These are phyloP conservation scores for Drosophila histrio DNA, from an alignment of 2,888 invertebrate species.

Conservation along the genomic window DNA sequence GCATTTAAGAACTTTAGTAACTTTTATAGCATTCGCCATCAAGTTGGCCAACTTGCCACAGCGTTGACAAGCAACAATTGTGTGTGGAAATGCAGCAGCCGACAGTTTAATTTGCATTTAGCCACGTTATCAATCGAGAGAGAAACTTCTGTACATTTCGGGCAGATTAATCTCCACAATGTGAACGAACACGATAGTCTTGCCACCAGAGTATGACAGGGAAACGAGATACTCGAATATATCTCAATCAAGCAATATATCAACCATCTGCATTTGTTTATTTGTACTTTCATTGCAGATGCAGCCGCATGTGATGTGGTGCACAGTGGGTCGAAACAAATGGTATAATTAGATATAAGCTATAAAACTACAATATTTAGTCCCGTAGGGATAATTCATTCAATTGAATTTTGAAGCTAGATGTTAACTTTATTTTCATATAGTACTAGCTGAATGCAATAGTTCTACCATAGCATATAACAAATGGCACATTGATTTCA, in stretches of 20 bases:
- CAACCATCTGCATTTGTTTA: constrained; percentile 49
- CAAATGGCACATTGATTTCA: no score
- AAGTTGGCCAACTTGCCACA: constrained; percentile 41
- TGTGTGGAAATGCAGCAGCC: constrained; percentile 40
- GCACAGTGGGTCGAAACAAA: constrained; percentile 18
- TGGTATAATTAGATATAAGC: background rate
- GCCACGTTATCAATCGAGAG: constrained; percentile 42
- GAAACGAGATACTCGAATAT: background rate
- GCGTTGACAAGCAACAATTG: constrained; percentile 57
- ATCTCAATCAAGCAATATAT: background rate
- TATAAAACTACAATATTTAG: no score
- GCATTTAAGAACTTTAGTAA: constrained; percentile 54
- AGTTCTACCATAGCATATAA: no score
- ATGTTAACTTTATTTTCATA: no score
- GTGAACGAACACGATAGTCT: constrained; percentile 22
- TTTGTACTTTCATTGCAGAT: constrained; percentile 50
- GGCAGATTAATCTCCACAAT: constrained; percentile 49
- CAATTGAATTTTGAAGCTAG: no score
- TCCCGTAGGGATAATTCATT: no score
- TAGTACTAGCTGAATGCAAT: no score
- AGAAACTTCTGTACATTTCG: constrained; percentile 49
- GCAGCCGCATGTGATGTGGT: constrained; percentile 5
- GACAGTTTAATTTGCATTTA: constrained; percentile 55
- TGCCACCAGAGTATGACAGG: background rate
- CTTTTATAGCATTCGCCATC: constrained; percentile 47